Conservation (phyloP, 1,140 invertebrate genomes). For the Cotesia typhae region DNA sequence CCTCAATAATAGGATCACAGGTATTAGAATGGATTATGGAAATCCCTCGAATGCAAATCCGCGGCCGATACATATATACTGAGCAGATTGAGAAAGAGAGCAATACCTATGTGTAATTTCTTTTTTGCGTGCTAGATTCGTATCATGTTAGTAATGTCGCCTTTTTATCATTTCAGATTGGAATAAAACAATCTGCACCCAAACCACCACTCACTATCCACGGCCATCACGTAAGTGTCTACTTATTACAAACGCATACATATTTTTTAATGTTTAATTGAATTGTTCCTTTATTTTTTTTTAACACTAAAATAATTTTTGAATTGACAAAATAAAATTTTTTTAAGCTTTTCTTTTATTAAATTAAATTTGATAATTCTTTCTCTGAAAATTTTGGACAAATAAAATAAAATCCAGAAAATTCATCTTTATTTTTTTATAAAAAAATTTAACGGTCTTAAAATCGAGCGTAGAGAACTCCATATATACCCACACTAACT, state of each 20-base stretch:
- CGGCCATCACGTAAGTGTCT: slow-evolving; percentile 8
- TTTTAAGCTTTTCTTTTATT: too few species aligned
- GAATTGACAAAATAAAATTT: too few species aligned
- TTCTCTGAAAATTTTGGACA: too few species aligned
- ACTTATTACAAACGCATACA: neutral
- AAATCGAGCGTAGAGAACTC: neutral
- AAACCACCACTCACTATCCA: neutral
- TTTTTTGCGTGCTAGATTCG: slow-evolving; percentile 32
- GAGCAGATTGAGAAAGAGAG: neutral
- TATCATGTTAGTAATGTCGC: slow-evolving; percentile 16
- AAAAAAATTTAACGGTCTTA: slow-evolving; percentile 29
- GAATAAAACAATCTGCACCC: neutral
- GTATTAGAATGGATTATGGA: slow-evolving; percentile 50
- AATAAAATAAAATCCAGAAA: too few species aligned
- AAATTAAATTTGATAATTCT: too few species aligned
- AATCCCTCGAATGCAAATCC: slow-evolving; percentile 57
- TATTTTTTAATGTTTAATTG: too few species aligned
- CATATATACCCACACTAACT: neutral
- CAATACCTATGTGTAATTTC: slow-evolving; percentile 26
- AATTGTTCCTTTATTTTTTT: too few species aligned
- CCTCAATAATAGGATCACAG: slow-evolving; percentile 55
- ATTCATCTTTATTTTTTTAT: too few species aligned
- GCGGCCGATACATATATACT: neutral
- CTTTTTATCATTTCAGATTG: slow-evolving; percentile 33
- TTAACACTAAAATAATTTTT: too few species aligned